These are phyloP conservation scores for Erebia aethiops DNA, from an alignment of 2,888 invertebrate genomes.

Conservation along the genomic window DNA sequence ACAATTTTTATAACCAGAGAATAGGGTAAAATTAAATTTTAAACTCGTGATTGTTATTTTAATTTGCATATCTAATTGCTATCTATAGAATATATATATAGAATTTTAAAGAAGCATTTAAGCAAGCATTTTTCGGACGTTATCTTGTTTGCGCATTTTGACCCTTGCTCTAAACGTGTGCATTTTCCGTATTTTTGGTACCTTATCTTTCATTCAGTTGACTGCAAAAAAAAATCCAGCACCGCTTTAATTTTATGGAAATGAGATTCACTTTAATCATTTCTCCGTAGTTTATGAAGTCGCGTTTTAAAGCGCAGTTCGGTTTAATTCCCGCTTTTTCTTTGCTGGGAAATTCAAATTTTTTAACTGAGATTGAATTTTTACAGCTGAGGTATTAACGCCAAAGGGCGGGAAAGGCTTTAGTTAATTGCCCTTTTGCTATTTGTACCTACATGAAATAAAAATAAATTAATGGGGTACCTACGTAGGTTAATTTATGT, in stretches of 20 bases:
- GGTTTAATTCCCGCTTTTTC: slow-evolving; percentile 20
- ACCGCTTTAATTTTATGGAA: slow-evolving; percentile 35
- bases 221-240: slow-evolving; percentile 17
- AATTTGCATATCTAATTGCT: no score
- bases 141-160: not conserved
- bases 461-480: not conserved
- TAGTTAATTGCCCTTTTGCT: slow-evolving; percentile 1
- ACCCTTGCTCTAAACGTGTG: not conserved
- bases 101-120: no score
- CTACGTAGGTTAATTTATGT: no score
- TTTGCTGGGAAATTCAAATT: slow-evolving; percentile 21
- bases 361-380: slow-evolving; percentile 30
- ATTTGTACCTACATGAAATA: slow-evolving; percentile 2
- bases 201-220: slow-evolving; percentile 3
- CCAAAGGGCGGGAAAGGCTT: slow-evolving; percentile 9
- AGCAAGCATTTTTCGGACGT: no score
- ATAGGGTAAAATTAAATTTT: not conserved
- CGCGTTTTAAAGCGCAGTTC: slow-evolving; percentile 29
- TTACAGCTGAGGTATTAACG: slow-evolving; percentile 20
- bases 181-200: not conserved
- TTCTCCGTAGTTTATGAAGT: slow-evolving; percentile 33
- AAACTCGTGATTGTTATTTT: no score
- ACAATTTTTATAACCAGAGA: not conserved
- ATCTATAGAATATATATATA: no score
- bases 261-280: slow-evolving; percentile 38